Conservation (phyloP, 2,113 vertebrate genomes). For the Myiozetetes cayanensis region DNA sequence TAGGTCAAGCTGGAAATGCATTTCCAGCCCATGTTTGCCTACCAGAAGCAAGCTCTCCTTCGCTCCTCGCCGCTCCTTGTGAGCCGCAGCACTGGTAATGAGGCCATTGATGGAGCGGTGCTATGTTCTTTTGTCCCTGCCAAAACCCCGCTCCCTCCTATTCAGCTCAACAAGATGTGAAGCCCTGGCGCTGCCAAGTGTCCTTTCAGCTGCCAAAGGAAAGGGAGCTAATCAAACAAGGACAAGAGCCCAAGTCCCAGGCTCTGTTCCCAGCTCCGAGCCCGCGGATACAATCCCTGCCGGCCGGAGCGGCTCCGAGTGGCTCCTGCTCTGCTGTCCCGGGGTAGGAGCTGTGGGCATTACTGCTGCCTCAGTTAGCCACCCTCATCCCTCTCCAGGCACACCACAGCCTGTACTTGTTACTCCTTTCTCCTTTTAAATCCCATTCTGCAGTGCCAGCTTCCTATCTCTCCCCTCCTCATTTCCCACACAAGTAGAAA, state of each 20-base stretch:
- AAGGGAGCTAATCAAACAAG: constrained; percentile 23
- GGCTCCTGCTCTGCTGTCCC: not conserved
- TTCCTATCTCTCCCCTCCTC: constrained; percentile 5
- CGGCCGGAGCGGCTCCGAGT: not conserved
- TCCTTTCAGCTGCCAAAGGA: constrained; percentile 28
- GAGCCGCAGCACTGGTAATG: not conserved
- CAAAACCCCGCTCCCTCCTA: constrained; percentile 31
- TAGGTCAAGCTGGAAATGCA: not conserved
- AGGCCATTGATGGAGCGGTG: constrained; percentile 26
- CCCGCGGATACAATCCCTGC: not conserved
- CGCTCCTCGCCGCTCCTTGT: rapidly evolving
- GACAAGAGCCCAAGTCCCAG: not conserved
- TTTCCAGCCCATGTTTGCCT: not conserved
- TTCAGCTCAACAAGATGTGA: constrained; percentile 37
- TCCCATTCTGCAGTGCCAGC: not conserved
- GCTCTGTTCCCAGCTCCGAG: not conserved
- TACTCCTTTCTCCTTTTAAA: not conserved
- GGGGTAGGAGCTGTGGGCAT: not conserved
- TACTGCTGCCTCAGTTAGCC: constrained; percentile 24
- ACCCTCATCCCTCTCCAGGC: not conserved
- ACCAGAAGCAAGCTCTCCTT: not conserved
- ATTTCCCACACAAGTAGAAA: constrained; percentile 38
- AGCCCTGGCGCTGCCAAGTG: constrained; percentile 33
- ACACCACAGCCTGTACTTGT: not conserved
- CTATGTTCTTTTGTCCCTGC: constrained; percentile 27